phyloP scores from a whole-genome alignment of 2,797 vertebrate genomes.

The Lithobates sylvaticus region DNA sequence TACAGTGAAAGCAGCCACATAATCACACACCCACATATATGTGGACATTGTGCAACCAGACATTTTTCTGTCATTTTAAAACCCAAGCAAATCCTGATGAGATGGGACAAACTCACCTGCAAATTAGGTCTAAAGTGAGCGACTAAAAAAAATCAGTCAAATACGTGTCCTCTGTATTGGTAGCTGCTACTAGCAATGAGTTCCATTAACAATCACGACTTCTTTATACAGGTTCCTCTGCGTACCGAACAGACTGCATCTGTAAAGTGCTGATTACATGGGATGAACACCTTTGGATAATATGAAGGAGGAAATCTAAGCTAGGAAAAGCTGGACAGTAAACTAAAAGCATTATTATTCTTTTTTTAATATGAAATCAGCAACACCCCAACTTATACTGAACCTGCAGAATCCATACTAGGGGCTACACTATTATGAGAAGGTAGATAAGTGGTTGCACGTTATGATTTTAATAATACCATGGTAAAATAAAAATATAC shows the following conservation, averaged over 20 bases:
- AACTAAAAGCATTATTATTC: conserved; percentile 29
- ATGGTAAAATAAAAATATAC: conserved; percentile 75
- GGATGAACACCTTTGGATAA: neutral
- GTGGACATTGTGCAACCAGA: too few species aligned
- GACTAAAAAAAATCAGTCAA: neutral
- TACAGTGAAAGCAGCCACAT: too few species aligned
- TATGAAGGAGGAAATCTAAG: neutral
- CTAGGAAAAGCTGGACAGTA: neutral
- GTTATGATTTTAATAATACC: conserved; percentile 72
- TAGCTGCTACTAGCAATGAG: neutral
- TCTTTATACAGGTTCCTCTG: neutral
- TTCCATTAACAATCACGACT: too few species aligned
- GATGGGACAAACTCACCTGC: too few species aligned
- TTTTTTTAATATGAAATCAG: conserved; percentile 12
- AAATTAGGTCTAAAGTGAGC: too few species aligned
- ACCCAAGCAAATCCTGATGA: too few species aligned
- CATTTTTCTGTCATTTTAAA: too few species aligned
- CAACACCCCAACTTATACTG: neutral
- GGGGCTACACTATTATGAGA: conserved; percentile 42
- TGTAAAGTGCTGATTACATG: neutral
- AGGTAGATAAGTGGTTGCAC: conserved; percentile 68
- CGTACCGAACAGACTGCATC: neutral
- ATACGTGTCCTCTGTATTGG: neutral
- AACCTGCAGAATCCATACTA: conserved; percentile 40
- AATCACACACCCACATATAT: too few species aligned